These are phyloP conservation scores for Hippolais icterina DNA, from an alignment of 2,113 vertebrate species.

Conservation along the genomic window DNA sequence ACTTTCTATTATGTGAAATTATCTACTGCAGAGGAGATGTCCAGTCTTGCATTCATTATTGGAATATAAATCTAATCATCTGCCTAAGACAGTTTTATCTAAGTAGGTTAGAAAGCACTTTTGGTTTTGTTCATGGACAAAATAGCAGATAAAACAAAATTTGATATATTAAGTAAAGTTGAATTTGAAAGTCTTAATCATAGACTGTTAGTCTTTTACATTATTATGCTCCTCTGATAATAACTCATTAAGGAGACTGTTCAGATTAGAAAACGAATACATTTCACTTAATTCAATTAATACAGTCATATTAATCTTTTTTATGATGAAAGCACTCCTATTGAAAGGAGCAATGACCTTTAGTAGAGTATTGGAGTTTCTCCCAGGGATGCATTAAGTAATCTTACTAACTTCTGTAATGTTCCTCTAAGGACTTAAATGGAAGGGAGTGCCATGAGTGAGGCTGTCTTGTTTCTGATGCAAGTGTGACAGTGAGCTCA, in stretches of 20 bases:
- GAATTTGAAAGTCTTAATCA: background rate
- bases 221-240: background rate
- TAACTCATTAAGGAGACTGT: background rate
- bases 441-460: background rate
- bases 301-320: background rate
- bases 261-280: background rate
- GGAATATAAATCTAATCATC: background rate
- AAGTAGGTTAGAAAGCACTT: background rate
- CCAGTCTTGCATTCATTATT: background rate
- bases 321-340: background rate
- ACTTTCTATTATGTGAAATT: background rate
- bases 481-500: background rate
- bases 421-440: background rate
- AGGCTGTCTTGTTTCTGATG: background rate
- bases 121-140: background rate
- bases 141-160: background rate
- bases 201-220: background rate
- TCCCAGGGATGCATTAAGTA: background rate
- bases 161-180: background rate
- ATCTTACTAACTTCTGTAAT: background rate
- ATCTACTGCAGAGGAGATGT: background rate
- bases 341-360: conserved; percentile 10
- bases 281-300: conserved; percentile 44
- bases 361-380: background rate
- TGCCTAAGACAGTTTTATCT: background rate